These are phyloP conservation scores for Embiotoca jacksoni DNA, from an alignment of 2,113 vertebrate species.

Conservation along the genomic window DNA sequence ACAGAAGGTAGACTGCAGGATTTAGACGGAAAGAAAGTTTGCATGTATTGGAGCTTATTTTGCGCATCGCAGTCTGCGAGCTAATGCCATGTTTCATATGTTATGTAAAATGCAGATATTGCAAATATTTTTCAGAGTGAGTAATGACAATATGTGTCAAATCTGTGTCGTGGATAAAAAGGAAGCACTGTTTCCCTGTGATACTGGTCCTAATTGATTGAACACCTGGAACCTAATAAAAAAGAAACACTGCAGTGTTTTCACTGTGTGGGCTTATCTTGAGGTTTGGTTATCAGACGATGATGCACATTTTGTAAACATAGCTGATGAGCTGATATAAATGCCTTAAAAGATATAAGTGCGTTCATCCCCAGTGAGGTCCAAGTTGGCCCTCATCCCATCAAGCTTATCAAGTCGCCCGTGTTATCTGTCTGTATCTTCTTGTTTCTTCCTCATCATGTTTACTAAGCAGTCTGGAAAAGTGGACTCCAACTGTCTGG, in stretches of 20 bases:
- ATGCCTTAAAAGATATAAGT: background rate
- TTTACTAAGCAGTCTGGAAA: conserved; percentile 54
- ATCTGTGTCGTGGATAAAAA: too few species aligned
- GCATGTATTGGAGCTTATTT: too few species aligned
- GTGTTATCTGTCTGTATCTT: conserved; percentile 50
- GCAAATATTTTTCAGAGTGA: too few species aligned
- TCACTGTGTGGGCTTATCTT: conserved; percentile 3
- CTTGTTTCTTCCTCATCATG: conserved; percentile 14
- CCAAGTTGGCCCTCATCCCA: background rate
- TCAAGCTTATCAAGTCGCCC: conserved; percentile 38
- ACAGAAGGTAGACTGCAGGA: too few species aligned
- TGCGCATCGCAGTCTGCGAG: too few species aligned
- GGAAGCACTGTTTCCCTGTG: too few species aligned
- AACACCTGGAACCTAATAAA: too few species aligned
- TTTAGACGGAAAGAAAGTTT: too few species aligned
- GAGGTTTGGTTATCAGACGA: background rate
- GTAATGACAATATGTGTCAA: too few species aligned
- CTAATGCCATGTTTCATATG: too few species aligned
- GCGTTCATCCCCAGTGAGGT: background rate
- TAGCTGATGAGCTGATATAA: background rate
- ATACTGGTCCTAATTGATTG: too few species aligned
- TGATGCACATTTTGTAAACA: background rate
- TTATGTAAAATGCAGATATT: too few species aligned
- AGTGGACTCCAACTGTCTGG: conserved; percentile 32
- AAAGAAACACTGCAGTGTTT: background rate